Conservation (phyloP, 2,113 vertebrate species). For the Tyto alba region DNA sequence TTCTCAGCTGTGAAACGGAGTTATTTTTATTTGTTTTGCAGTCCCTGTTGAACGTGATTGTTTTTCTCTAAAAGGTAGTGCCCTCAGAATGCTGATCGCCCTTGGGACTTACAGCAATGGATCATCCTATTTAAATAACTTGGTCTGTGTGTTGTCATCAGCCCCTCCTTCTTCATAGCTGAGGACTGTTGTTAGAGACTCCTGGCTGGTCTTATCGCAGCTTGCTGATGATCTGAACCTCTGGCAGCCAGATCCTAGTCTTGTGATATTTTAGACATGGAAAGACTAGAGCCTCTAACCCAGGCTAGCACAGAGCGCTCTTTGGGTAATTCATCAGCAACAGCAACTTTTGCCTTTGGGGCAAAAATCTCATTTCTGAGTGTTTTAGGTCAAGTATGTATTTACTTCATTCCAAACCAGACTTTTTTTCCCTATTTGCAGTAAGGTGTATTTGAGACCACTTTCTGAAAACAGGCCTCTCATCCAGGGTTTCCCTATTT, state of each 20-base stretch:
- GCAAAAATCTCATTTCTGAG: not conserved
- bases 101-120: not conserved
- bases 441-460: not conserved
- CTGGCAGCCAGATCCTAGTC: not conserved
- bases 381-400: not conserved
- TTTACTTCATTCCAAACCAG: not conserved
- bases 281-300: not conserved
- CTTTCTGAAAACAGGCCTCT: not conserved
- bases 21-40: not conserved
- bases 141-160: not conserved
- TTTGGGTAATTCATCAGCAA: not conserved
- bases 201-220: not conserved
- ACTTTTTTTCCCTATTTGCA: not conserved
- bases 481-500: not conserved
- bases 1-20: not conserved
- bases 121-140: not conserved
- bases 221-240: not conserved
- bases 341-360: not conserved
- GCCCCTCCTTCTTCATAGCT: not conserved
- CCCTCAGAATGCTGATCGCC: not conserved
- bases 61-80: not conserved
- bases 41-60: not conserved
- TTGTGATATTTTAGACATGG: not conserved
- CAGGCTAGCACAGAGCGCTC: not conserved
- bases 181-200: not conserved